Evolutionary conservation across 2,113 vertebrate species (phyloP), one percentile per base, ranked within the genome.

Genomic region (Turnix velox): DNA sequence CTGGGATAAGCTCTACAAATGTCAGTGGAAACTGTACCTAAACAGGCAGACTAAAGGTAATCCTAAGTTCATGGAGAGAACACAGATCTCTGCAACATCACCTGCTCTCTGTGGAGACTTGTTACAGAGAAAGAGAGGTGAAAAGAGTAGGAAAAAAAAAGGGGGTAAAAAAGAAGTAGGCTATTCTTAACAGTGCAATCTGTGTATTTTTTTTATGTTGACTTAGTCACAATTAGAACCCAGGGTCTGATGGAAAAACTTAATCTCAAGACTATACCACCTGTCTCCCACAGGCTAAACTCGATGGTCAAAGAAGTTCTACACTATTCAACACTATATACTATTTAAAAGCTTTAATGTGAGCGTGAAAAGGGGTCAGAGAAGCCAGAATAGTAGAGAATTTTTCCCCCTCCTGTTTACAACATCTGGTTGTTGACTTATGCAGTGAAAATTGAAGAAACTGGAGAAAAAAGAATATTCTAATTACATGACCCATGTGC

Each of bases 331-430:
- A 27, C 52, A 51, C 16, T 59, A 35, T 31, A 3, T 23, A 18
- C 13, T 51, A 17, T 28, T 33, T 14, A 27, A 49, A 71, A 88
- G 33, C 31, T 88, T 72, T 67, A 62, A 75, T 28, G 35, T 11
- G 69, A 72, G 31, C 46, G 67, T 18, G 14, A 37, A 67, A 62
- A 63, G 4, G 8, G 7, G 18, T 4, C 18, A 72, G 23, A 88
- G 72, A 67, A 80, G 14, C 42, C 45, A 46, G 37, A 14, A 73
- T 0, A 0, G 30, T 31, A 4, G 9, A 24, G 31, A 51, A 5
- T 23, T 51, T 43, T 13, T 27, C 4, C 14, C 23, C 13, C 14
- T 67, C 23, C n/a, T 40, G 14, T 57, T 85, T 68, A 71, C 33
- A n/a, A 10, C 24, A 49, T 39, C 45, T 74, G 14, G 30, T 46